These are phyloP conservation scores for Heliconius charithonia DNA, from an alignment of 2,888 invertebrate species.

Conservation along the genomic window DNA sequence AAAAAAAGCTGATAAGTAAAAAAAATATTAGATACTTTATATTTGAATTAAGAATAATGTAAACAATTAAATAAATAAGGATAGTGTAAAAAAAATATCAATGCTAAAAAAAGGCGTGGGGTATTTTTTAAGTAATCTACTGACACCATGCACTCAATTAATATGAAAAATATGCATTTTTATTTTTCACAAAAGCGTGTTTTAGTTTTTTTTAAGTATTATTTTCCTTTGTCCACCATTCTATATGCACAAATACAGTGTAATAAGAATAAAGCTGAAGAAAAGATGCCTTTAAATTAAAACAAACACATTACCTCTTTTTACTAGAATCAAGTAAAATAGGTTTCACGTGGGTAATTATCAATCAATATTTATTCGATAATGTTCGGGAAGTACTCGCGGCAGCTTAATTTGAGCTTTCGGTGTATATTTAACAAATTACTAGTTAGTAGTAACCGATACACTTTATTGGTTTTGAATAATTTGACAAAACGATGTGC, in stretches of 20 bases:
- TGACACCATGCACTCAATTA: too few species aligned
- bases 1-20: too few species aligned
- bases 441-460: constrained; percentile 6
- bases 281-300: not conserved
- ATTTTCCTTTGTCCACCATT: not conserved
- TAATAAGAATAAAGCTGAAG: not conserved
- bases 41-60: too few species aligned
- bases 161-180: too few species aligned
- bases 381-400: constrained; percentile 49
- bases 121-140: too few species aligned
- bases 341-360: constrained; percentile 36
- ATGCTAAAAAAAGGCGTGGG: too few species aligned
- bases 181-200: too few species aligned
- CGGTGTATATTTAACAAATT: constrained; percentile 44
- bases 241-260: not conserved
- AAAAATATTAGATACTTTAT: too few species aligned
- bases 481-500: not conserved
- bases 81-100: too few species aligned
- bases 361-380: constrained; percentile 67
- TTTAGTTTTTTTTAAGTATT: not conserved
- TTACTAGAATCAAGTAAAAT: not conserved
- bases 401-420: constrained; percentile 52
- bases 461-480: constrained; percentile 19
- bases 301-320: not conserved
- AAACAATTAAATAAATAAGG: too few species aligned